Percentiles rank a stretch among this genome's conserved stretches.
Evolutionary conservation across 2,797 vertebrate species (phyloP).

Genomic region (Spinus olivaceus): DNA sequence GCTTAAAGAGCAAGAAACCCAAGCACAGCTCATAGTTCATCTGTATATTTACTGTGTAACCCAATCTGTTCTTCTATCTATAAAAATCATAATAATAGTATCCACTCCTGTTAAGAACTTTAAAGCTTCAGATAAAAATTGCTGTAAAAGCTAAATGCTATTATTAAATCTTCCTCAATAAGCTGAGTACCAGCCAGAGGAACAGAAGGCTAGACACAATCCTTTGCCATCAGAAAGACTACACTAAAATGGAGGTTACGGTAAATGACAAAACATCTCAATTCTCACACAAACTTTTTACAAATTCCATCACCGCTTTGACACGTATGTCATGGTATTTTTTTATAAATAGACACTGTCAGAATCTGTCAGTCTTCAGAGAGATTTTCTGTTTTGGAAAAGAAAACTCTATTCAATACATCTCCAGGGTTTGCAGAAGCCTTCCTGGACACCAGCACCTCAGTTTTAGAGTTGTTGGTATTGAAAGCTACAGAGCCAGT

Average conservation of each 20-base stretch:
- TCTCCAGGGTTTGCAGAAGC: neutral
- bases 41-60: slow-evolving; percentile 3
- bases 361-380: neutral
- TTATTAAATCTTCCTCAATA: slow-evolving; percentile 32
- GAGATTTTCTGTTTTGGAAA: neutral
- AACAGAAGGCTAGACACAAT: slow-evolving; percentile 25
- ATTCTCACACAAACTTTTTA: slow-evolving; percentile 1
- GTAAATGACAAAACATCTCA: slow-evolving; percentile 36
- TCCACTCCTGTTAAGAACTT: neutral
- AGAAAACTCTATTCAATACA: neutral
- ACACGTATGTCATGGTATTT: neutral
- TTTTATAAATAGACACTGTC: neutral
- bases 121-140: slow-evolving; percentile 25
- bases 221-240: neutral
- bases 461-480: neutral
- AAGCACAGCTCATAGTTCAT: neutral
- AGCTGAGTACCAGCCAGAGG: neutral
- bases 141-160: slow-evolving; percentile 1
- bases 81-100: neutral
- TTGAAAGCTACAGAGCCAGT: neutral
- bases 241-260: neutral
- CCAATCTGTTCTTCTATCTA: slow-evolving; percentile 6
- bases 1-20: neutral
- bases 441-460: neutral
- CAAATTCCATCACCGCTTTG: neutral